phyloP scores from a whole-genome alignment of 2,797 vertebrate species.

The Mormyrus hasselquistii region DNA sequence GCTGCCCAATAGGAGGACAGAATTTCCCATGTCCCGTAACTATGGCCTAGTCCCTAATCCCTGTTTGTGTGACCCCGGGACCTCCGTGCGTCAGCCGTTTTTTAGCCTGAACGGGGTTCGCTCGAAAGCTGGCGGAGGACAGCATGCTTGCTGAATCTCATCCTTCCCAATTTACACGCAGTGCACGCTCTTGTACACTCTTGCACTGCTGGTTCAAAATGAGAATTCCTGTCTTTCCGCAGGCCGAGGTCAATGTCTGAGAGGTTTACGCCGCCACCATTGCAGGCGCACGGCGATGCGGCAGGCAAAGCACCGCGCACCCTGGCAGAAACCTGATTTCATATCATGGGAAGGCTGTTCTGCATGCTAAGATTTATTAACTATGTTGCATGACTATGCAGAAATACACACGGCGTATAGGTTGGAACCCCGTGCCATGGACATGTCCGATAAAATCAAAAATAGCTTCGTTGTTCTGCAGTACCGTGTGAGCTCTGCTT shows the following conservation, averaged over 20 bases:
- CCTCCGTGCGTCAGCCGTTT: background rate
- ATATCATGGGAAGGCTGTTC: constrained; percentile 14
- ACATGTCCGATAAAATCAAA: background rate
- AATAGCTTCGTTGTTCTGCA: background rate
- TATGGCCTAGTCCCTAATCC: background rate
- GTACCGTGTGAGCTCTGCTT: background rate
- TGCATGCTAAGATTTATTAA: background rate
- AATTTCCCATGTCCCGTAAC: constrained; percentile 11
- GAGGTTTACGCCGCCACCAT: background rate
- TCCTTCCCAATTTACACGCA: background rate
- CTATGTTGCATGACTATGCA: background rate
- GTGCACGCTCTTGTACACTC: background rate
- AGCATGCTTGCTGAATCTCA: background rate
- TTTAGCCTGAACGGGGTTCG: background rate
- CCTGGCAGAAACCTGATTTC: background rate
- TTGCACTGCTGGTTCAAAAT: background rate
- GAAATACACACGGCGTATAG: background rate
- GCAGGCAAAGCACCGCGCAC: background rate
- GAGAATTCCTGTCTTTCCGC: background rate
- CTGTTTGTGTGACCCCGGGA: constrained; percentile 12
- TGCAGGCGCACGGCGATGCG: too few species aligned
- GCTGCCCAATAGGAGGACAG: background rate
- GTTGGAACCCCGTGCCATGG: background rate
- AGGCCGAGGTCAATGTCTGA: too few species aligned
- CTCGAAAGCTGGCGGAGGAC: background rate